Percentiles rank a stretch among this genome's conserved stretches.
These are phyloP conservation scores for Neoitamus cyanurus DNA, from an alignment of 2,888 invertebrate genomes.

Conservation along the genomic window DNA sequence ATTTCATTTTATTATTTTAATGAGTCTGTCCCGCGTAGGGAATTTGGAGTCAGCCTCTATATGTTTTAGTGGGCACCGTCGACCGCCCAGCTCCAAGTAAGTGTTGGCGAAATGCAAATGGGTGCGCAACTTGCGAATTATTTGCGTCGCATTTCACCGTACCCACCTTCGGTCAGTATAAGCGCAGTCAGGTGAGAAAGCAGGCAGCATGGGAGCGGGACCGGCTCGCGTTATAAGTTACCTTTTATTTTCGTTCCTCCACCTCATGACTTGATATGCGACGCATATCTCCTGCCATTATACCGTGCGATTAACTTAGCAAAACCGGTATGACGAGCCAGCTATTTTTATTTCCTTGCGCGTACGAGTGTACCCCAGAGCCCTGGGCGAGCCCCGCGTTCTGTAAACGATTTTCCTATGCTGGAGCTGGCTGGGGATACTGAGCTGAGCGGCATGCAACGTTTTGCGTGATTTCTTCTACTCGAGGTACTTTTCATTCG, in stretches of 20 bases:
- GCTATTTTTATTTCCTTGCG: background rate
- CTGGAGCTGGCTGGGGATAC: background rate
- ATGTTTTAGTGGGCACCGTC: background rate
- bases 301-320: background rate
- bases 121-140: background rate
- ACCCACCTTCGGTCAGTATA: background rate
- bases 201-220: background rate
- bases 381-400: background rate
- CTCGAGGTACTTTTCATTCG: background rate
- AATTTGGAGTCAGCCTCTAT: background rate
- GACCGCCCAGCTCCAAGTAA: background rate
- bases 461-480: background rate
- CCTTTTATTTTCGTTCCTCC: background rate
- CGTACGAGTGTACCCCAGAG: background rate
- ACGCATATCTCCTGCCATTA: background rate
- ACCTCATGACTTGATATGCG: background rate
- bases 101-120: background rate
- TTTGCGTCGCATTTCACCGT: conserved; percentile 17
- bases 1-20: background rate
- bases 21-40: background rate
- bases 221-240: background rate
- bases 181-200: background rate
- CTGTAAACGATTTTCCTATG: conserved; percentile 1
- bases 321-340: background rate
- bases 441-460: background rate